Evolutionary conservation across 2,797 vertebrate species (phyloP).

Genomic region (Darevskia mixta): DNA sequence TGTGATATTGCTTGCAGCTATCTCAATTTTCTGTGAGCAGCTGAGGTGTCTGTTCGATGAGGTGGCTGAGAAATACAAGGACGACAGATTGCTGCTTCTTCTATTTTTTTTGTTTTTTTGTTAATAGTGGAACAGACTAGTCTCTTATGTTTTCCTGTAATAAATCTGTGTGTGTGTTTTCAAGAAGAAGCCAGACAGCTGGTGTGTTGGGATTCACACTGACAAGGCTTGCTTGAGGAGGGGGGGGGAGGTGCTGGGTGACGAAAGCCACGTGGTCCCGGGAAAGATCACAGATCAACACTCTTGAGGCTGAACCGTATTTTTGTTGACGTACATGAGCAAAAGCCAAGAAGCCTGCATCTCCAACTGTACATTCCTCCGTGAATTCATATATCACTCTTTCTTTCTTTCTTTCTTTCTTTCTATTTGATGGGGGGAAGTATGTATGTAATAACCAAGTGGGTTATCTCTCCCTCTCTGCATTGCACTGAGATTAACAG

Average conservation of each 20-base stretch:
- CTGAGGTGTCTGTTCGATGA: not conserved
- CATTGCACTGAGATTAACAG: not conserved
- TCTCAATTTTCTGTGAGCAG: constrained; percentile 39
- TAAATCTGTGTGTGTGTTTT: not conserved
- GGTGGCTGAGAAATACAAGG: not conserved
- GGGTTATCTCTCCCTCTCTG: not conserved
- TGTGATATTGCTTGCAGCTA: not conserved
- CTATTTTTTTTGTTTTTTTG: not conserved
- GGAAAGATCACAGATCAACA: constrained; percentile 51
- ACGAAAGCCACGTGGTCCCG: constrained; percentile 24
- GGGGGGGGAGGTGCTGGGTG: not conserved
- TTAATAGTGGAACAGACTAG: constrained; percentile 14
- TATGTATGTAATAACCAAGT: not conserved
- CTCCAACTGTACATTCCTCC: not conserved
- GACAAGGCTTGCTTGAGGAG: constrained; percentile 41
- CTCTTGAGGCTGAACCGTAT: constrained; percentile 4
- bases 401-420: no score
- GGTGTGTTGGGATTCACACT: constrained; percentile 43
- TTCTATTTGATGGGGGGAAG: not conserved
- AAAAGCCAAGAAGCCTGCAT: not conserved
- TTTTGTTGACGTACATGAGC: constrained; percentile 6
- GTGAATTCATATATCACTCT: constrained; percentile 11
- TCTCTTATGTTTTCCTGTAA: constrained; percentile 41
- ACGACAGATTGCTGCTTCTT: constrained; percentile 32
- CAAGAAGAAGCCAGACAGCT: constrained; percentile 32